Conservation (phyloP, 2,888 invertebrate genomes). For the Nycteola revayana region DNA sequence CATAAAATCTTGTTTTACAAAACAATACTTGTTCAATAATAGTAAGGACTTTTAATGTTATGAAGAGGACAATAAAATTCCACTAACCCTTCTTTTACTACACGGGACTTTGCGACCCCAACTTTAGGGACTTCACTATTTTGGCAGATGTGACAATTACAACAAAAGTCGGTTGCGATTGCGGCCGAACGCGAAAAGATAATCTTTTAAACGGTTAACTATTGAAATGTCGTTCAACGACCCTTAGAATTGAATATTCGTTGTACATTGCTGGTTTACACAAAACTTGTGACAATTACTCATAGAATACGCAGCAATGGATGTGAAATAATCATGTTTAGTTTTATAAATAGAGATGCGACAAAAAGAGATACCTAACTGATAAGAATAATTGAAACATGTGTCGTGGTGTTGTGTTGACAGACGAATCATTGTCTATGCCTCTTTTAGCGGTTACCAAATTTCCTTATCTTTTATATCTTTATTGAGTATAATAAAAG, state of each 20-base stretch:
- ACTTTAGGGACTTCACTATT: conserved; percentile 34
- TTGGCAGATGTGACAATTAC: conserved; percentile 76
- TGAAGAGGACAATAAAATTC: conserved; percentile 25
- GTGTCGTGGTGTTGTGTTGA: conserved; percentile 55
- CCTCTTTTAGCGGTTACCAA: conserved; percentile 49
- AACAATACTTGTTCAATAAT: conserved; percentile 24
- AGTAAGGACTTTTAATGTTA: conserved; percentile 29
- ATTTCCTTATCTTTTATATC: conserved; percentile 48
- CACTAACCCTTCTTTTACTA: conserved; percentile 37
- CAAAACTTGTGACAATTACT: conserved; percentile 2
- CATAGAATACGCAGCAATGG: conserved; percentile 18
- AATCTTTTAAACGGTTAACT: conserved; percentile 57
- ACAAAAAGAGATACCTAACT: conserved; percentile 48
- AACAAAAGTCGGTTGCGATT: conserved; percentile 70
- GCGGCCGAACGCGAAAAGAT: conserved; percentile 65
- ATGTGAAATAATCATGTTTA: conserved; percentile 15
- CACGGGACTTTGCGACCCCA: conserved; percentile 17
- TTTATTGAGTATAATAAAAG: conserved; percentile 56
- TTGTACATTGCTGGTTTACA: conserved; percentile 18
- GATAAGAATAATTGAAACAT: conserved; percentile 78
- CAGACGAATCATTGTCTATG: conserved; percentile 45
- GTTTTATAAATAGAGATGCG: conserved; percentile 27
- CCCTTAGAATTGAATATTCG: conserved; percentile 31
- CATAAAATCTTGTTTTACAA: conserved; percentile 7
- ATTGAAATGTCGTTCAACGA: conserved; percentile 43